These are phyloP conservation scores for Sturmia bella DNA, from an alignment of 2,888 invertebrate genomes.

Conservation along the genomic window DNA sequence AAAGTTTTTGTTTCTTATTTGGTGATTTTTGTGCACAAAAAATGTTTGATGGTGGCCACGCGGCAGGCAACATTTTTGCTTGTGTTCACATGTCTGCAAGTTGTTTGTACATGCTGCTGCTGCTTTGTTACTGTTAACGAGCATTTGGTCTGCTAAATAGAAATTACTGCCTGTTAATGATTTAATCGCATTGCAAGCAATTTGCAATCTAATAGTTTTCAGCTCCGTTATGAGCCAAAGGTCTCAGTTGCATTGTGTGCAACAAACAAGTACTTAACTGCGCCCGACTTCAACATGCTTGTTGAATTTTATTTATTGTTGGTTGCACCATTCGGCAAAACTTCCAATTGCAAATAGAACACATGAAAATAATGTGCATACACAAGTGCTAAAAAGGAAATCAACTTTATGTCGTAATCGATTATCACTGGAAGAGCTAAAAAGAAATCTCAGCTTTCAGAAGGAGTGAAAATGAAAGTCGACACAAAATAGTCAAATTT, in stretches of 20 bases:
- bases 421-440: too few species aligned
- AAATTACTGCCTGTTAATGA: slow-evolving; percentile 43
- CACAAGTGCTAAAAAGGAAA: too few species aligned
- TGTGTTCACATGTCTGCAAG: neutral
- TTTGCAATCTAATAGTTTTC: slow-evolving; percentile 37
- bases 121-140: neutral
- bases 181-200: slow-evolving; percentile 32
- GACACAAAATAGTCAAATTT: too few species aligned
- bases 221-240: slow-evolving; percentile 3
- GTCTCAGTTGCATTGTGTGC: slow-evolving; percentile 11
- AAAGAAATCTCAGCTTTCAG: too few species aligned
- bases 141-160: slow-evolving; percentile 17
- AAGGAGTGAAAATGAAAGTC: too few species aligned
- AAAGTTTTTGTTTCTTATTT: too few species aligned
- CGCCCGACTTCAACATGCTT: neutral
- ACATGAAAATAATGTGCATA: too few species aligned
- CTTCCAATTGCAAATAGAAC: too few species aligned
- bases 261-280: slow-evolving; percentile 2
- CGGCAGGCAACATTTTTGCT: too few species aligned
- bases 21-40: too few species aligned
- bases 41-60: too few species aligned
- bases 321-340: neutral
- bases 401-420: too few species aligned
- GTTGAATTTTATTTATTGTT: slow-evolving; percentile 16
- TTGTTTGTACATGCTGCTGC: neutral